These are phyloP conservation scores for Trichosurus vulpecula DNA, from an alignment of 2,797 vertebrate genomes.

Conservation along the genomic window DNA sequence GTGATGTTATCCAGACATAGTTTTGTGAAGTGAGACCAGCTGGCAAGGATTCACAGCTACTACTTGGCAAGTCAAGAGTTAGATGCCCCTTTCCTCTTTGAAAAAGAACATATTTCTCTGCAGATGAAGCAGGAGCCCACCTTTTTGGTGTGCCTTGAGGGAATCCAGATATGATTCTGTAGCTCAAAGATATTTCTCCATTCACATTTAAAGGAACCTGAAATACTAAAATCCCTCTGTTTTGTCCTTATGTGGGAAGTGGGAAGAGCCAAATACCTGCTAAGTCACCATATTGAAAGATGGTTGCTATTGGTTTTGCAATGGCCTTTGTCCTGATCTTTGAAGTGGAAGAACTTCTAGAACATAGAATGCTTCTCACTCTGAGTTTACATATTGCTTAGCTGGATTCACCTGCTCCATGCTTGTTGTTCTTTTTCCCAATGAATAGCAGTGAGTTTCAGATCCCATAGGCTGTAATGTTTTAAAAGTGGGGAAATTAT, in stretches of 20 bases:
- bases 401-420: neutral
- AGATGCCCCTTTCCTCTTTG: neutral
- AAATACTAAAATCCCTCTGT: neutral
- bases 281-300: neutral
- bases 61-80: slow-evolving; percentile 1
- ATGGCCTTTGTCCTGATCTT: neutral
- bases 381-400: neutral
- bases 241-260: neutral
- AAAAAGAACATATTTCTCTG: neutral
- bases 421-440: neutral
- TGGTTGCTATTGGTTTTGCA: neutral
- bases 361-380: neutral
- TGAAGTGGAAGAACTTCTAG: neutral
- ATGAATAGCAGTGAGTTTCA: neutral
- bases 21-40: neutral
- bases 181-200: neutral
- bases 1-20: slow-evolving; percentile 8
- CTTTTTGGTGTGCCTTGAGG: neutral
- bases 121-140: neutral
- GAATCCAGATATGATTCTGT: slow-evolving; percentile 5
- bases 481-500: neutral
- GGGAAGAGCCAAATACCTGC: neutral
- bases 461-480: neutral
- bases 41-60: neutral
- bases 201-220: neutral